Percentiles rank a stretch among this genome's conserved stretches.
Conservation (phyloP, 1,140 invertebrate species). For the Polypedilum vanderplanki region DNA sequence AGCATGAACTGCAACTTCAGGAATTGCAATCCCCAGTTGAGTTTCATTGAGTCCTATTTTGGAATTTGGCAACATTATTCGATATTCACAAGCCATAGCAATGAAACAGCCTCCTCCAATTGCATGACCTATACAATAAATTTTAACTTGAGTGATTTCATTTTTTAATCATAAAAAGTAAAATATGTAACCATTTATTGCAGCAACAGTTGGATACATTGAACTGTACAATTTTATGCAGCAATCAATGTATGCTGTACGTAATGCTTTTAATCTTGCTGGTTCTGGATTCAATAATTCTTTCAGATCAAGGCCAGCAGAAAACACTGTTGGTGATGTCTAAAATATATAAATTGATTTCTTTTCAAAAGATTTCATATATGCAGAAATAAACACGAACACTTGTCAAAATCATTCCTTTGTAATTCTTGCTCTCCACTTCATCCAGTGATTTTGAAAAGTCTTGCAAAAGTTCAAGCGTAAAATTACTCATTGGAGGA, state of each 20-base stretch:
- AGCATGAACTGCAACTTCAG: slow-evolving; percentile 61
- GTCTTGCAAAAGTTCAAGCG: neutral
- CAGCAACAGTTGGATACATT: slow-evolving; percentile 63
- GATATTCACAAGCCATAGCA: slow-evolving; percentile 73
- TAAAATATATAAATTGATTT: slow-evolving; percentile 41
- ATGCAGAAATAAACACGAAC: slow-evolving; percentile 46
- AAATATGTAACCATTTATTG: slow-evolving; percentile 60
- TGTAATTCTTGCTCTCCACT: slow-evolving; percentile 58
- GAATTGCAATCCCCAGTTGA: slow-evolving; percentile 64
- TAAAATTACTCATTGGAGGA: neutral
- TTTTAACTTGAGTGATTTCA: too few species aligned
- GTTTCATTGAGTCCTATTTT: slow-evolving; percentile 77
- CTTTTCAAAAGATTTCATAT: neutral
- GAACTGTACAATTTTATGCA: slow-evolving; percentile 72
- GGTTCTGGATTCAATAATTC: slow-evolving; percentile 77
- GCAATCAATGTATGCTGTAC: slow-evolving; percentile 67
- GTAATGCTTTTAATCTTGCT: slow-evolving; percentile 62
- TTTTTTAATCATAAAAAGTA: too few species aligned
- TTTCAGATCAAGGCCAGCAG: slow-evolving; percentile 74
- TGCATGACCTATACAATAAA: slow-evolving; percentile 46
- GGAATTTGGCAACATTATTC: slow-evolving; percentile 68
- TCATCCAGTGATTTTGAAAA: slow-evolving; percentile 52
- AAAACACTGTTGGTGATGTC: slow-evolving; percentile 67
- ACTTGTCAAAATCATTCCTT: slow-evolving; percentile 76
- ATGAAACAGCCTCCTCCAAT: slow-evolving; percentile 80